Percentiles rank a stretch among this genome's conserved stretches.
phyloP scores from a whole-genome alignment of 2,888 invertebrate genomes.

The Euzetes globulus region DNA sequence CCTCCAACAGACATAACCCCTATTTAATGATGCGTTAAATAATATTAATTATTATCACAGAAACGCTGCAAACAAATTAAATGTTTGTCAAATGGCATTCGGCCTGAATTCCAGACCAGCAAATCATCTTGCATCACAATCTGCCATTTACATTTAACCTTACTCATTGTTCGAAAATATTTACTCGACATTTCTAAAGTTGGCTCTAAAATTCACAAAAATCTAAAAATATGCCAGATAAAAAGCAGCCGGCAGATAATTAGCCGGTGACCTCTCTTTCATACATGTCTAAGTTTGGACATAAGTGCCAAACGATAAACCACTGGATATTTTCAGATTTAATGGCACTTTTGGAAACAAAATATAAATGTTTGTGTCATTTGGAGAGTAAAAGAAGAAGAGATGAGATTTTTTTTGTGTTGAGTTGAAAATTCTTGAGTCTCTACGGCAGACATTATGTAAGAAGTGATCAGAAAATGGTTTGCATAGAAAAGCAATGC shows the following conservation, averaged over 20 bases:
- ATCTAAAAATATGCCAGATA: no score
- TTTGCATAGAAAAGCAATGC: slow-evolving; percentile 12
- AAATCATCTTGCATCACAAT: no score
- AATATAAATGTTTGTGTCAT: not conserved
- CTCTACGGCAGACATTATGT: not conserved
- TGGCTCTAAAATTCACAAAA: no score
- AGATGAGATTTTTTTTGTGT: not conserved
- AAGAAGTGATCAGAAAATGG: not conserved
- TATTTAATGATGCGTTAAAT: slow-evolving; percentile 29
- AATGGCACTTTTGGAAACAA: not conserved
- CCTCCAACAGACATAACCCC: not conserved
- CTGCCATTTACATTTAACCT: no score
- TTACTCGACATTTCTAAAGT: no score
- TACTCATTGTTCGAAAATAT: no score
- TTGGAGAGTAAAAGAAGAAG: not conserved
- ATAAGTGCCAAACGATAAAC: not conserved
- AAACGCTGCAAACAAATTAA: not conserved
- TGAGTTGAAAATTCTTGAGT: not conserved
- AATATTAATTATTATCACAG: not conserved
- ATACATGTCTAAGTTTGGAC: no score
- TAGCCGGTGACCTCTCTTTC: no score
- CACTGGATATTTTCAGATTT: not conserved
- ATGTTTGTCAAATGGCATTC: not conserved
- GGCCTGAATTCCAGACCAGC: no score
- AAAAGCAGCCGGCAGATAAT: no score